Percentiles rank a stretch among this genome's conserved stretches.
Conservation (phyloP, 2,888 invertebrate genomes). For the Abrostola tripartita region DNA sequence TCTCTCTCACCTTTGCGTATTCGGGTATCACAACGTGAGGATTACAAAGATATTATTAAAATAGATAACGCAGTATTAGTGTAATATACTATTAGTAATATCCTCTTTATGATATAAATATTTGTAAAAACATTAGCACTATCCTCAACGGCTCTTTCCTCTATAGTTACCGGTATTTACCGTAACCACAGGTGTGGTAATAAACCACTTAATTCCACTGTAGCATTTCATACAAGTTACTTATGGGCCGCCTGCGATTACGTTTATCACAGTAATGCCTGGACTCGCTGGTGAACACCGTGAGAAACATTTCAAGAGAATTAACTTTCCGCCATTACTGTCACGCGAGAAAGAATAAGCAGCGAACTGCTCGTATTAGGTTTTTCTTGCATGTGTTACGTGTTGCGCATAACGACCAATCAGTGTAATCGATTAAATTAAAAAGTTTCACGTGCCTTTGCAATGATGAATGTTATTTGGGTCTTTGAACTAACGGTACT, state of each 20-base stretch:
- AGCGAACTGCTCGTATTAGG: conserved; percentile 65
- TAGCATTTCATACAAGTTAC: conserved; percentile 54
- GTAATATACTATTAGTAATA: not conserved
- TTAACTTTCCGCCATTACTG: conserved; percentile 80
- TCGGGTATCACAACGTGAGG: not conserved
- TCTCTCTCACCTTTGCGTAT: conserved; percentile 7
- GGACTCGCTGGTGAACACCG: conserved; percentile 72
- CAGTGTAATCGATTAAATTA: conserved; percentile 70
- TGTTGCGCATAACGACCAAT: conserved; percentile 66
- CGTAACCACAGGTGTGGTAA: conserved; percentile 51
- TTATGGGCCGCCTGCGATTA: conserved; percentile 52
- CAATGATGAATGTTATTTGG: conserved; percentile 72
- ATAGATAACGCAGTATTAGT: not conserved
- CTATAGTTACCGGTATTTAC: conserved; percentile 44
- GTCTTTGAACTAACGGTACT: conserved; percentile 82
- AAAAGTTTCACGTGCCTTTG: conserved; percentile 73
- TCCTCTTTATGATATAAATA: not conserved
- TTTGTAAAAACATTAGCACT: conserved; percentile 54
- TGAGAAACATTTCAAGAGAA: conserved; percentile 81
- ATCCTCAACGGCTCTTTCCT: conserved; percentile 38
- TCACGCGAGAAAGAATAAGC: conserved; percentile 79
- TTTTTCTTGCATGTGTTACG: conserved; percentile 70
- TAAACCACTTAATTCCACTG: conserved; percentile 45
- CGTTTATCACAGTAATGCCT: conserved; percentile 63
- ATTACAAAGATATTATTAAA: not conserved